Conservation (phyloP, 2,797 vertebrate species). For the Hafferia zeledoni region DNA sequence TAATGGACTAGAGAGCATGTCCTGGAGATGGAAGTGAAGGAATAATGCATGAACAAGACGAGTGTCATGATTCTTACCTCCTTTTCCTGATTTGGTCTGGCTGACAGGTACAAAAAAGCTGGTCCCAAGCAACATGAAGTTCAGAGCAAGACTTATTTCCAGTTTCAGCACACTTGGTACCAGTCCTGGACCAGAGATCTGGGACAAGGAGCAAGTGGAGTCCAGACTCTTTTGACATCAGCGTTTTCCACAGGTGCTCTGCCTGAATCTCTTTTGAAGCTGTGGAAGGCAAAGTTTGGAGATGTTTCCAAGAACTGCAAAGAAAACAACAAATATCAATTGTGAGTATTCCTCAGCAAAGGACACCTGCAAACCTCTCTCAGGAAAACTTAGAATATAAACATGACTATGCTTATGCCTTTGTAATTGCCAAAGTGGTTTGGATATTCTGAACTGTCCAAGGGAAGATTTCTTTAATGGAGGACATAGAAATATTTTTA, state of each 20-base stretch:
- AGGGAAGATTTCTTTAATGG: constrained; percentile 8
- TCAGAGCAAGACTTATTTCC: not conserved
- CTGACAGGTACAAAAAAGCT: not conserved
- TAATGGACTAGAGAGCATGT: not conserved
- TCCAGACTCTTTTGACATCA: not conserved
- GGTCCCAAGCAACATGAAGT: not conserved
- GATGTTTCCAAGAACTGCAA: not conserved
- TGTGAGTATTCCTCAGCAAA: not conserved
- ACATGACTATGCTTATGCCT: not conserved
- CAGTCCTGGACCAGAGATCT: not conserved
- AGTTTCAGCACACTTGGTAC: not conserved
- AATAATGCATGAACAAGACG: not conserved
- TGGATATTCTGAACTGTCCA: not conserved
- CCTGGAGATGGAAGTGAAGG: not conserved
- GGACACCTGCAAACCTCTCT: not conserved
- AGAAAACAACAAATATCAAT: not conserved
- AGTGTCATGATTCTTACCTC: not conserved
- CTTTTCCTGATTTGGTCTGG: not conserved
- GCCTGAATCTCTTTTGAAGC: not conserved
- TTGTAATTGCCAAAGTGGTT: constrained; percentile 1
- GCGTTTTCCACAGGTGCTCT: not conserved
- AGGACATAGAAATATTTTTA: constrained; percentile 19
- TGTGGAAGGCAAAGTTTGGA: not conserved
- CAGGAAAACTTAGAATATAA: not conserved
- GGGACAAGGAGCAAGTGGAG: not conserved